phyloP scores from a whole-genome alignment of 2,797 vertebrate species.

The Pangasius djambal region DNA sequence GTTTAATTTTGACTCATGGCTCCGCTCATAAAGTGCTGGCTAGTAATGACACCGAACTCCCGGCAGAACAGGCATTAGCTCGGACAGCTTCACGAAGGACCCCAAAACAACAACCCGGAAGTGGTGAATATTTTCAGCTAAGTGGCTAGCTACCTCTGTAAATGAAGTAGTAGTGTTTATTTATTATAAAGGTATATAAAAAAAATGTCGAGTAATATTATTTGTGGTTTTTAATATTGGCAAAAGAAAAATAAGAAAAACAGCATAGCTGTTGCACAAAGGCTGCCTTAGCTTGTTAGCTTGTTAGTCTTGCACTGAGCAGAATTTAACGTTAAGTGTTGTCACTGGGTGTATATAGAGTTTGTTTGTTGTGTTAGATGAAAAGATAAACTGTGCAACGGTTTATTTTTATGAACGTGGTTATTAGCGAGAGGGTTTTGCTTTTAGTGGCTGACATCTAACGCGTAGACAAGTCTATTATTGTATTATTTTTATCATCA shows the following conservation, averaged over 20 bases:
- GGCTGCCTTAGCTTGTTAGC: neutral
- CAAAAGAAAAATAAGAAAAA: neutral
- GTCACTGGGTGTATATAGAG: neutral
- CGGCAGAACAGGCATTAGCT: neutral
- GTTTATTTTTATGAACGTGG: neutral
- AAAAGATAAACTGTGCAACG: neutral
- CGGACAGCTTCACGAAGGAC: neutral
- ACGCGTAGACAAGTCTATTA: neutral
- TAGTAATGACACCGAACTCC: neutral
- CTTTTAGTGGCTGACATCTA: neutral
- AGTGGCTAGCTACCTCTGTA: slow-evolving; percentile 9
- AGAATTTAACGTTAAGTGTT: neutral
- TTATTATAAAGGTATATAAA: neutral
- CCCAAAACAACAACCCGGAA: slow-evolving; percentile 27
- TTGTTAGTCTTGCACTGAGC: neutral
- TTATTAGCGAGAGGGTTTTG: neutral
- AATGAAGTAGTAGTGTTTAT: neutral
- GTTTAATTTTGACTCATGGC: neutral
- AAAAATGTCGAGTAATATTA: neutral
- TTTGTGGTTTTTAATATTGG: neutral
- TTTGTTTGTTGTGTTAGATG: neutral
- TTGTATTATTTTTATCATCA: neutral
- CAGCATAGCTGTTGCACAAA: neutral
- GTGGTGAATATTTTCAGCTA: slow-evolving; percentile 9
- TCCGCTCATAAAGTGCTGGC: too few species aligned